Base-by-base conservation (phyloP, 2,888 invertebrate genomes). In the Trachelus tabidus region DNA sequence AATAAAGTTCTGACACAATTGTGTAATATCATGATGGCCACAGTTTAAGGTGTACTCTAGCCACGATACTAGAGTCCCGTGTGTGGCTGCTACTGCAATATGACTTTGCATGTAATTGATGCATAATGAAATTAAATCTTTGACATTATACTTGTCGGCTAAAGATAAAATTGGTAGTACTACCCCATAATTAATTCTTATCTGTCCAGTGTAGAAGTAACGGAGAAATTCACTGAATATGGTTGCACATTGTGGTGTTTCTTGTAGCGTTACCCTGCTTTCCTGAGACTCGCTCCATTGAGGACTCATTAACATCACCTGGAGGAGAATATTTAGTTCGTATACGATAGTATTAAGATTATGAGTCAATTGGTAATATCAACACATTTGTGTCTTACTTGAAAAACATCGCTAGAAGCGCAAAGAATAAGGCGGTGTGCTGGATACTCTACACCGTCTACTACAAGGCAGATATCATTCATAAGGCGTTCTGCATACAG, bases 131-230 rank as follows among this genome's bases (percentile, higher is more conserved):
- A 96, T 96, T 87, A 98, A 93, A 92, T 98, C 97, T 93, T 95
- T 96, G 23, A 98, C 97, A 92, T 98, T 97, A 92, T 98, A 98
- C 92, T 98, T 98, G 92, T 98, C 98, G 69, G 98, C 98, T 78
- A 98, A 92, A 12, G 96, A 96, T 76, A 98, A 93, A 84, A 98
- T 95, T 11, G 98, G 97, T 92, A 98, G 94, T 75, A 97, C 98
- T 81, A 96, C 96, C 77, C 94, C 94, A 84, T 97, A 95, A 11
- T 96, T 96, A 87, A 98, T 96, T 86, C 95, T 94, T 84, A 98
- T 96, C 92, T 96, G 95, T 69, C 98, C 98, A 0, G 97, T 97
- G 92, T 98, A 98, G 89, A 98, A 94, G 90, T 96, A 96, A 92
- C 96, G 96, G 34, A 98, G 93, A 92, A 98, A 98, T 88, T 96